Conservation (phyloP, 2,888 invertebrate species). For the Drosophila paranaensis region DNA sequence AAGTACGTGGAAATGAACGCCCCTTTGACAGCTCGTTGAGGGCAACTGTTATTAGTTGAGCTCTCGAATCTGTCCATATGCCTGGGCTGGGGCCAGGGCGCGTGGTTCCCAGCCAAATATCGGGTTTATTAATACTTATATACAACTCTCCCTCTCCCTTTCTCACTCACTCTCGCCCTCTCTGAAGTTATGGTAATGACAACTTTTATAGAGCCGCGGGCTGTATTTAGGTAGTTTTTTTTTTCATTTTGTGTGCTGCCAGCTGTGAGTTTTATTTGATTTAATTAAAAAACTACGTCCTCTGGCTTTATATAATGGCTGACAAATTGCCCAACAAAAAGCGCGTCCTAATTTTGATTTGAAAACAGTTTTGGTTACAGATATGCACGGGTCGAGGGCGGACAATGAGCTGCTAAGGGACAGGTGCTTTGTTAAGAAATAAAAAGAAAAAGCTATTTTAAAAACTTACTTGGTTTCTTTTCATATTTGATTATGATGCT, state of each 20-base stretch:
- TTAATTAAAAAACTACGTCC: conserved; percentile 66
- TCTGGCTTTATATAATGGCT: conserved; percentile 56
- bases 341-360: background rate
- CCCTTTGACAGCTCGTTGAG: conserved; percentile 59
- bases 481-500: too few relatives aligned
- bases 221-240: conserved; percentile 41
- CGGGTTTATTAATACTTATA: conserved; percentile 42
- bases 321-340: conserved; percentile 32
- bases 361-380: too few relatives aligned
- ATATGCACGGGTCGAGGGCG: too few relatives aligned
- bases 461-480: too few relatives aligned
- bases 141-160: background rate
- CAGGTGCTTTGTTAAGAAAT: too few relatives aligned
- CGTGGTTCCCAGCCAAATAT: conserved; percentile 68
- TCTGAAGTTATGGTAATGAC: conserved; percentile 59
- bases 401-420: too few relatives aligned
- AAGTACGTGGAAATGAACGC: conserved; percentile 39
- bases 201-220: conserved; percentile 46
- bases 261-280: conserved; percentile 79
- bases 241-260: conserved; percentile 47
- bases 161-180: background rate
- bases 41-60: conserved; percentile 74
- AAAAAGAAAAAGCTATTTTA: background rate
- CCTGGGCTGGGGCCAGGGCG: conserved; percentile 40
- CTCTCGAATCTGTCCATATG: conserved; percentile 55